phyloP scores from a whole-genome alignment of 23 tunicate genomes.

The Halocynthia roretzi region DNA sequence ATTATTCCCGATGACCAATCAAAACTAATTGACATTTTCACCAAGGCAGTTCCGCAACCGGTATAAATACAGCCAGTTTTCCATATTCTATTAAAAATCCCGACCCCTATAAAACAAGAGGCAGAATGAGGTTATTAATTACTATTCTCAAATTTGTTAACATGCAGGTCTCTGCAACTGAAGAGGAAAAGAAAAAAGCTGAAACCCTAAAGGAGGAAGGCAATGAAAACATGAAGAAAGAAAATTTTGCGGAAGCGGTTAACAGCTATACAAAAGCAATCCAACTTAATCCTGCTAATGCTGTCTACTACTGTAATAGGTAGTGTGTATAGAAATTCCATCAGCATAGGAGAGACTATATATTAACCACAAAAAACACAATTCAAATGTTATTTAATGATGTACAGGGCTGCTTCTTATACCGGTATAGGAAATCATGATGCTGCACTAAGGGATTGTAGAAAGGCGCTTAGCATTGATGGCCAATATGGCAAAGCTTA shows the following conservation, averaged over 20 bases:
- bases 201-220: conserved; percentile 67
- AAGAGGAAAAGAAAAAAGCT: conserved; percentile 46
- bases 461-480: conserved; percentile 76
- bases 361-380: not conserved
- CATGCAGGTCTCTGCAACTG: not conserved
- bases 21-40: conserved; percentile 42
- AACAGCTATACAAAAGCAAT: conserved; percentile 79
- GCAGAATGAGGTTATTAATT: not conserved
- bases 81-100: not conserved
- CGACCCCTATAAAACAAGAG: not conserved
- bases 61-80: conserved; percentile 24
- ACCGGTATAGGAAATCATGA: conserved; percentile 68
- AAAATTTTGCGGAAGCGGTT: conserved; percentile 76
- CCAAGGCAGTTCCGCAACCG: conserved; percentile 57
- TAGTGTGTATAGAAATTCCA: not conserved
- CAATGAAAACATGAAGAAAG: conserved; percentile 71
- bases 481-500: conserved; percentile 82
- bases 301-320: conserved; percentile 94
- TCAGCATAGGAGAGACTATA: not conserved
- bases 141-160: not conserved
- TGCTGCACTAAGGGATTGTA: conserved; percentile 70
- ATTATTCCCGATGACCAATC: conserved; percentile 47
- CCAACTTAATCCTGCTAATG: conserved; percentile 50
- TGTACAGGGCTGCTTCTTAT: conserved; percentile 85
- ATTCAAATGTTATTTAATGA: not conserved